phyloP scores from a whole-genome alignment of 2,888 invertebrate species.

The Drosophila monieri region DNA sequence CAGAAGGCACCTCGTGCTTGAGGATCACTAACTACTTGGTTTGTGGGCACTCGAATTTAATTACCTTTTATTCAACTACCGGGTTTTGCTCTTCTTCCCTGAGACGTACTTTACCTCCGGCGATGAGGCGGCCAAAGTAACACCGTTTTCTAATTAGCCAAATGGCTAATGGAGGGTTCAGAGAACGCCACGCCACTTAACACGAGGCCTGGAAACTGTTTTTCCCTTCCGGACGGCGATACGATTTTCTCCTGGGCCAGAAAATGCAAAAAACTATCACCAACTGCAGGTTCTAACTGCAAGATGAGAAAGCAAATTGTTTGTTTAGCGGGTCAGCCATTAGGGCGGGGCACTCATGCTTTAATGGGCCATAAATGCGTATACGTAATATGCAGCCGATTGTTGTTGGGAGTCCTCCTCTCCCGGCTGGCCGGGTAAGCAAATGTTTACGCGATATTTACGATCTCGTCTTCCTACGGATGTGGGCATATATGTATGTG shows the following conservation, averaged over 20 bases:
- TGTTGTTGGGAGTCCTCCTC: constrained; percentile 13
- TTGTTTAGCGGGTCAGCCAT: constrained; percentile 11
- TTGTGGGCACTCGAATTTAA: constrained; percentile 10
- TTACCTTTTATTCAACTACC: constrained; percentile 34
- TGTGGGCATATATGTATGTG: constrained; percentile 1
- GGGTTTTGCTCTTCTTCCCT: constrained; percentile 30
- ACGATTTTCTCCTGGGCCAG: background rate
- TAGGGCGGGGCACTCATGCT: background rate
- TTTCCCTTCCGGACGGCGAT: background rate
- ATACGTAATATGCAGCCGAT: constrained; percentile 17
- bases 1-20: background rate
- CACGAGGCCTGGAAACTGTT: constrained; percentile 3
- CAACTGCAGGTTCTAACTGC: constrained; percentile 3
- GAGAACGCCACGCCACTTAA: constrained; percentile 12
- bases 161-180: constrained; percentile 32
- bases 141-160: constrained; percentile 57
- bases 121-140: constrained; percentile 17
- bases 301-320: constrained; percentile 2
- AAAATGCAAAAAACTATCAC: background rate
- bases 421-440: constrained; percentile 7
- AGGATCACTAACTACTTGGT: background rate
- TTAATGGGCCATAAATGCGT: constrained; percentile 24
- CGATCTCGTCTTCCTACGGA: constrained; percentile 18
- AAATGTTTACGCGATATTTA: constrained; percentile 19
- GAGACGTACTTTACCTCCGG: constrained; percentile 12